A percentile compares a stretch with the other conserved stretches of the same genome.
These are phyloP conservation scores for rat (Rattus norvegicus) DNA, from an alignment of 2,113 vertebrate species.

Conservation along the genomic window DNA sequence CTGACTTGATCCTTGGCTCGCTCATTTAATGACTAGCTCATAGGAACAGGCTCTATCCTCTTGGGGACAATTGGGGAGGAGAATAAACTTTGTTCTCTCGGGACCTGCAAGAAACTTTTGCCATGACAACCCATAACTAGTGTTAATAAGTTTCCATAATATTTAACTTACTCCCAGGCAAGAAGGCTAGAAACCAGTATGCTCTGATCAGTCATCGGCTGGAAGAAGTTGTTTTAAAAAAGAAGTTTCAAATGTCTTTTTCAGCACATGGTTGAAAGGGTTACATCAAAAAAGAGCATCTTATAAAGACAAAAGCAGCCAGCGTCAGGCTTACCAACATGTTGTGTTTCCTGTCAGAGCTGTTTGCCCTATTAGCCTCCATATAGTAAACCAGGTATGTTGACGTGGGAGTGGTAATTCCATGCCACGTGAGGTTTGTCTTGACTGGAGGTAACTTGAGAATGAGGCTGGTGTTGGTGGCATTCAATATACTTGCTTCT, in stretches of 20 bases:
- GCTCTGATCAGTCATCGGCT: not conserved
- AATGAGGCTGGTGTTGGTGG: constrained; percentile 83
- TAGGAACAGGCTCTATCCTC: constrained; percentile 17
- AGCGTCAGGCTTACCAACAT: constrained; percentile 80
- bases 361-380: constrained; percentile 51
- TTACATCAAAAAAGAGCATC: not conserved
- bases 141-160: not conserved
- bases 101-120: not conserved
- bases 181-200: not conserved
- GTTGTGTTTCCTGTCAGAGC: constrained; percentile 46
- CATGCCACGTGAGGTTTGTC: constrained; percentile 66
- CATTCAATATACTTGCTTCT: constrained; percentile 76
- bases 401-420: constrained; percentile 70
- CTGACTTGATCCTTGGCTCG: not conserved
- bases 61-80: not conserved
- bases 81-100: not conserved
- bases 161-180: not conserved
- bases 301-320: not conserved
- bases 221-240: not conserved
- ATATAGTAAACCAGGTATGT: constrained; percentile 82
- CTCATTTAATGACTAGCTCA: not conserved
- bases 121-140: not conserved
- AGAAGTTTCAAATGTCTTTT: not conserved
- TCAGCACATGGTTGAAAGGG: not conserved
- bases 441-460: constrained; percentile 77